A percentile compares a stretch with the other conserved stretches of the same genome.
Conservation (phyloP, 2,113 vertebrate species). For the Tragelaphus scriptus region DNA sequence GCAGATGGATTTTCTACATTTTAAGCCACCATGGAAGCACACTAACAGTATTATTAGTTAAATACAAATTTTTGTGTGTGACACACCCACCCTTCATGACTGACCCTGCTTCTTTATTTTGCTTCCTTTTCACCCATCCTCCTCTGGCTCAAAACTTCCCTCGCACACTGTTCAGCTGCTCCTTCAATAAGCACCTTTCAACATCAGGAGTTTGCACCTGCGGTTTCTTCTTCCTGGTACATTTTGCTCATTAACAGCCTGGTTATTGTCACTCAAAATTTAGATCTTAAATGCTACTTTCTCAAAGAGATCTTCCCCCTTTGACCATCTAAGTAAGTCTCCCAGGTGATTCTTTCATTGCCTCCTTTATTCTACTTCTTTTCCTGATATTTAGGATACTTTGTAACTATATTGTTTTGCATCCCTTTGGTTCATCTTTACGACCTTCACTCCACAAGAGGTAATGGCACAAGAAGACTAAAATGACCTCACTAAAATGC, state of each 20-base stretch:
- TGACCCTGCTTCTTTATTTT: neutral
- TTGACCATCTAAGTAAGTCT: neutral
- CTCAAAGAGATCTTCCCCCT: neutral
- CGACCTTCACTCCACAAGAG: neutral
- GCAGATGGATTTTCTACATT: neutral
- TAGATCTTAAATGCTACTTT: neutral
- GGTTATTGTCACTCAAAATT: neutral
- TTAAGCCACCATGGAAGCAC: neutral
- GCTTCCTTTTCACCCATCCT: neutral
- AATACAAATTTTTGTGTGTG: neutral
- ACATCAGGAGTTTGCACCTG: neutral
- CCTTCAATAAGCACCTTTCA: neutral
- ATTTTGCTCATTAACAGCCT: neutral
- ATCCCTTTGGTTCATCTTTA: neutral
- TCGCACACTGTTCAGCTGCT: neutral
- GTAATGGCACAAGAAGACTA: neutral
- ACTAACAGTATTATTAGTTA: neutral
- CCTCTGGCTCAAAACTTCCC: neutral
- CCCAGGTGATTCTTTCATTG: neutral
- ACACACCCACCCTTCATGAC: neutral
- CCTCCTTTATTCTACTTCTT: neutral
- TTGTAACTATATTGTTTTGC: neutral
- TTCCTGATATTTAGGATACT: neutral
- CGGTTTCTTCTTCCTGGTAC: neutral
- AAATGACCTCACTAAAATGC: neutral